Percentiles rank a stretch among this genome's conserved stretches.
phyloP scores from a whole-genome alignment of 2,888 invertebrate genomes.

The Coenonympha arcania region DNA sequence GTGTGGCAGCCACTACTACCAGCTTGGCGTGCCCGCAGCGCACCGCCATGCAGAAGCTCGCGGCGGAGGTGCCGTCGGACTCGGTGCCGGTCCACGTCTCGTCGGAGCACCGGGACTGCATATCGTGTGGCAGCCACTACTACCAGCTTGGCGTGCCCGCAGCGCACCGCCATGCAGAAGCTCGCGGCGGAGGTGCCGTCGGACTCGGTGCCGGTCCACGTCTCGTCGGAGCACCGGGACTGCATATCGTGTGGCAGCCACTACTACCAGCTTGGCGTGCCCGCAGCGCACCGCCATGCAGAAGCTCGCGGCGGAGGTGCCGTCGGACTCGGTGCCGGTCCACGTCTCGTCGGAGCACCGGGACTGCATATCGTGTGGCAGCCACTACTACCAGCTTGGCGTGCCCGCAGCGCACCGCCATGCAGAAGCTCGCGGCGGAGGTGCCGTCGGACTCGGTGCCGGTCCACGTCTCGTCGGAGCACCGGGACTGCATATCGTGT shows the following conservation, averaged over 20 bases:
- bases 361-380: too few species aligned
- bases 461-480: constrained; percentile 53
- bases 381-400: constrained; percentile 60
- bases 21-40: constrained; percentile 59
- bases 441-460: constrained; percentile 56
- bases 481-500: constrained; percentile 51
- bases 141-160: constrained; percentile 61
- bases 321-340: constrained; percentile 54
- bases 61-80: constrained; percentile 51
- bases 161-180: constrained; percentile 64
- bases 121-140: too few species aligned
- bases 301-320: constrained; percentile 56
- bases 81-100: constrained; percentile 54
- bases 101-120: constrained; percentile 53
- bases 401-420: constrained; percentile 64
- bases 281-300: constrained; percentile 65
- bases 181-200: constrained; percentile 56
- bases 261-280: constrained; percentile 59
- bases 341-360: constrained; percentile 52
- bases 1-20: too few species aligned
- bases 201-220: constrained; percentile 52
- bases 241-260: too few species aligned
- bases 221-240: constrained; percentile 51
- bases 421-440: constrained; percentile 57
- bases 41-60: constrained; percentile 65